Evolutionary conservation across 2,888 invertebrate genomes (phyloP).

Genomic region (Acleris holmiana): DNA sequence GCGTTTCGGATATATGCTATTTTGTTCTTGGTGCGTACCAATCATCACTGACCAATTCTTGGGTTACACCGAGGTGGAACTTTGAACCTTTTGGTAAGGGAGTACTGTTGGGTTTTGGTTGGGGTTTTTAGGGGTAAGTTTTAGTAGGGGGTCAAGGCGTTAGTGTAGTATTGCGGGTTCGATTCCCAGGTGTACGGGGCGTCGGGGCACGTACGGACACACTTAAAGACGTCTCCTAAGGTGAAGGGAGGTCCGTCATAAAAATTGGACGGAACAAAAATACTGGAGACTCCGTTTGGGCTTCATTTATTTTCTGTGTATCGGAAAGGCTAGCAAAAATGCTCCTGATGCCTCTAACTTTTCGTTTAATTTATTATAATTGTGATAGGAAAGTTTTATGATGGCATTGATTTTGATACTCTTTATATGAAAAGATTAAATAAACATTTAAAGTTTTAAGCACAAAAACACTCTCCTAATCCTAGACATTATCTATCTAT

Average conservation of each 20-base stretch:
- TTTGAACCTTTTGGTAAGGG: constrained; percentile 43
- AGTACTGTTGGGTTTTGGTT: constrained; percentile 48
- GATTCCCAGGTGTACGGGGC: constrained; percentile 82
- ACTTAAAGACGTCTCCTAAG: constrained; percentile 80
- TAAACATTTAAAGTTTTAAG: too few relatives aligned
- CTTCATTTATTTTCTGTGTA: constrained; percentile 21
- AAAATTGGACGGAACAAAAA: constrained; percentile 77
- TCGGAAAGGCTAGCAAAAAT: too few relatives aligned
- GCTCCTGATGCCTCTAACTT: too few relatives aligned
- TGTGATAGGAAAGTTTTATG: too few relatives aligned
- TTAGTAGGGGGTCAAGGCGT: constrained; percentile 71
- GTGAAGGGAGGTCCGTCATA: constrained; percentile 82
- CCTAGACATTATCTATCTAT: too few relatives aligned
- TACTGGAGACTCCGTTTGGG: constrained; percentile 48
- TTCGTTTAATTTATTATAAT: too few relatives aligned
- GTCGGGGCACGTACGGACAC: constrained; percentile 77
- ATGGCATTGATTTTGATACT: too few relatives aligned
- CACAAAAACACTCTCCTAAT: too few relatives aligned
- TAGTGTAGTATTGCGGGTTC: constrained; percentile 79
- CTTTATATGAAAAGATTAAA: too few relatives aligned
- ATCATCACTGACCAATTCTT: constrained; percentile 74
- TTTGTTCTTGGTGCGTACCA: constrained; percentile 54
- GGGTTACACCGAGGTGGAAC: constrained; percentile 31
- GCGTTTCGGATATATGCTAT: constrained; percentile 47
- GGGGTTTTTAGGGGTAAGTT: constrained; percentile 44